Evolutionary conservation across 2,888 invertebrate genomes (phyloP).

Genomic region (Volucella inflata): DNA sequence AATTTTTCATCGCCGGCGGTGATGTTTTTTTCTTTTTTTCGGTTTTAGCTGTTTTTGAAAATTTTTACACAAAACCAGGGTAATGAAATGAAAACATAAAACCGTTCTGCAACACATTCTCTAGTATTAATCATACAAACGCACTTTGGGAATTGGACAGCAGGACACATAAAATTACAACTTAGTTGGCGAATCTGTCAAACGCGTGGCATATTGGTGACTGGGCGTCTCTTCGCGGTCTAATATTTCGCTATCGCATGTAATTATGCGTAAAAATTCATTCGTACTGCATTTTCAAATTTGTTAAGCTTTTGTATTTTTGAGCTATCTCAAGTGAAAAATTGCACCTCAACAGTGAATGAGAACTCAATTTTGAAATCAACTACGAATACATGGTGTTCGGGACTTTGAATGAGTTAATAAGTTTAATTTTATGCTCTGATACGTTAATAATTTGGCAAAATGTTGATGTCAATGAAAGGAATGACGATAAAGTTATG

Average conservation of each 20-base stretch:
- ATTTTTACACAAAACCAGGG: slow-evolving; percentile 1
- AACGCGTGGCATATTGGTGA: slow-evolving; percentile 72
- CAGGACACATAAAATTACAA: slow-evolving; percentile 11
- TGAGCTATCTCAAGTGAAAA: slow-evolving; percentile 41
- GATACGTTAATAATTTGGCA: slow-evolving; percentile 39
- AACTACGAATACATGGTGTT: slow-evolving; percentile 8
- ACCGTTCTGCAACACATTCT: background rate
- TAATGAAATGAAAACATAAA: background rate
- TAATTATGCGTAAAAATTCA: slow-evolving; percentile 73
- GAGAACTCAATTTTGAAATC: slow-evolving; percentile 9
- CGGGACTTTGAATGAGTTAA: slow-evolving; percentile 24
- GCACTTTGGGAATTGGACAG: background rate
- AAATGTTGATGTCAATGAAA: background rate
- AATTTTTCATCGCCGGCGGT: slow-evolving; percentile 57
- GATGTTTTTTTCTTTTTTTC: background rate
- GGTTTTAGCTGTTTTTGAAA: background rate
- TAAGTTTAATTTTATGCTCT: slow-evolving; percentile 62
- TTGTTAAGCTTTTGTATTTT: no score
- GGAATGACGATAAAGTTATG: slow-evolving; percentile 16
- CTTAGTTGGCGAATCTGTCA: slow-evolving; percentile 65
- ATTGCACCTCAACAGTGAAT: slow-evolving; percentile 33
- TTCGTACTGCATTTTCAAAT: slow-evolving; percentile 46
- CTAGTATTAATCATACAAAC: slow-evolving; percentile 16
- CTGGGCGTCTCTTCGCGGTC: slow-evolving; percentile 76
- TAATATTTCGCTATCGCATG: slow-evolving; percentile 63